A percentile compares a stretch with the other conserved stretches of the same genome.
phyloP scores from a whole-genome alignment of 2,888 invertebrate genomes.

The Melieria crassipennis region DNA sequence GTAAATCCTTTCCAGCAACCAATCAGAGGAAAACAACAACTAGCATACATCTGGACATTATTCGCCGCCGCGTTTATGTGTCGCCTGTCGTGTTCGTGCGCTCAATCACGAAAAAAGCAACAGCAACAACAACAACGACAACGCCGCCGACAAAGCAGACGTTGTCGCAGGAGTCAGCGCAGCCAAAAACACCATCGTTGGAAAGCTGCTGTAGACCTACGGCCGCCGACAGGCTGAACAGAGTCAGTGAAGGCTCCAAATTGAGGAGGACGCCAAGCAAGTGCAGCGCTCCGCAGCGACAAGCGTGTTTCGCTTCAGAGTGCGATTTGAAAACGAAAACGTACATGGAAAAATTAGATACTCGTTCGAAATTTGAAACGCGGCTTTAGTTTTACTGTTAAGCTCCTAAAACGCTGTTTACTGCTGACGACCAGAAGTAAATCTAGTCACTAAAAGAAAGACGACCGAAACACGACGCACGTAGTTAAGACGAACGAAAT shows the following conservation, averaged over 20 bases:
- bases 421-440: conserved; percentile 21
- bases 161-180: conserved; percentile 20
- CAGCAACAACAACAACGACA: conserved; percentile 48
- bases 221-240: no score
- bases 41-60: no score
- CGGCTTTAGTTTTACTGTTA: conserved; percentile 58
- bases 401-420: conserved; percentile 61
- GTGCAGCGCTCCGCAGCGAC: no score
- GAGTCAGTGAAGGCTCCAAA: no score
- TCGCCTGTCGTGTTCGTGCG: conserved; percentile 54
- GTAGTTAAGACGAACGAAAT: no score
- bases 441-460: no score
- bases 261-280: no score
- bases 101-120: conserved; percentile 51
- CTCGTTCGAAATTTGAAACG: conserved; percentile 28
- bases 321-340: background rate
- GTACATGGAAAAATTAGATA: background rate
- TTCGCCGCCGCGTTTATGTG: conserved; percentile 47
- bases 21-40: no score
- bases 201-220: conserved; percentile 39
- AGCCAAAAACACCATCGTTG: conserved; percentile 52
- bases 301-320: no score
- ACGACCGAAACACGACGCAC: no score
- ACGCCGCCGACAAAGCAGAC: conserved; percentile 44
- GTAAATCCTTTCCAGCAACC: no score